These are phyloP conservation scores for Hippocampus barbouri DNA, from an alignment of 2,113 vertebrate species.

Conservation along the genomic window DNA sequence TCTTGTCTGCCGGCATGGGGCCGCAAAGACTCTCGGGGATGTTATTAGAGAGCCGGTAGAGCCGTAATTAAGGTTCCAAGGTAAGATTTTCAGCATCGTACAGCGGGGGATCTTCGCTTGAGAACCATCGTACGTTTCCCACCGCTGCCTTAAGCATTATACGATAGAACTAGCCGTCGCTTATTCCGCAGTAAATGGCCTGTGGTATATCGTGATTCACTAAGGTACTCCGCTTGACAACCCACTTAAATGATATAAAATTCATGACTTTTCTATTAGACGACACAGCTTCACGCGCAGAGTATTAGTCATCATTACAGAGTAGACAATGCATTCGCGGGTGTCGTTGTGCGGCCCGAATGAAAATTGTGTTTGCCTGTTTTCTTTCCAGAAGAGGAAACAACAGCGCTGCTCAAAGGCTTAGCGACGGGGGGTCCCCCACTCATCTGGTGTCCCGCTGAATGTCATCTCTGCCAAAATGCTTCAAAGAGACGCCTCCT, in stretches of 20 bases:
- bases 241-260: not conserved
- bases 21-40: not conserved
- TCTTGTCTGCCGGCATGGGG: constrained; percentile 18
- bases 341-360: constrained; percentile 7
- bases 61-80: not conserved
- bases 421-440: constrained; percentile 46
- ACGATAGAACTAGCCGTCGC: constrained; percentile 8
- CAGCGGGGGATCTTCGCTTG: too few species aligned
- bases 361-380: constrained; percentile 1
- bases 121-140: too few species aligned
- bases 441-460: constrained; percentile 61
- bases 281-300: not conserved
- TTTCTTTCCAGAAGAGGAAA: constrained; percentile 1
- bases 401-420: constrained; percentile 52
- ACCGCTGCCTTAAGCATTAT: not conserved
- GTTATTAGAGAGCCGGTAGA: not conserved
- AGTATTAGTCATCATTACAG: constrained; percentile 1
- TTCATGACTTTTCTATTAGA: not conserved
- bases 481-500: constrained; percentile 40
- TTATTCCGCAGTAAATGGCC: not conserved
- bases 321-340: not conserved
- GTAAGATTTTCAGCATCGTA: not conserved
- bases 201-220: not conserved
- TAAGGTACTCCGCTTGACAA: not conserved
- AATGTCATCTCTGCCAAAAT: constrained; percentile 68